Conservation (phyloP, 2,888 invertebrate species). For the Pandemis corylana region DNA sequence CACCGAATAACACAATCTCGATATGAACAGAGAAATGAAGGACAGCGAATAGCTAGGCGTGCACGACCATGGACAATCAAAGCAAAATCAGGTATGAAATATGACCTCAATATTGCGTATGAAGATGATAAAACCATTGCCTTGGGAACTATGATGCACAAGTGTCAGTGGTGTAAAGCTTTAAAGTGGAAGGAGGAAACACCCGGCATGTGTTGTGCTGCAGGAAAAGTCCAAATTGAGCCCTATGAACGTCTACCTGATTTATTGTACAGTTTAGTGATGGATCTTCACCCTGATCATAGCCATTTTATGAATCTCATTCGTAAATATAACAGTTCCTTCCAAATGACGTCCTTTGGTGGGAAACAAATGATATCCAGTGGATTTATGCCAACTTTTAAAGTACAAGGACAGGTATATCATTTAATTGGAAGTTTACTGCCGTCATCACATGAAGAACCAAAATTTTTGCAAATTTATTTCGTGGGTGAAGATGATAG, state of each 20-base stretch:
- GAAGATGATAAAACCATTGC: no score
- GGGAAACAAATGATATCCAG: slow-evolving; percentile 17
- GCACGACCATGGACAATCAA: background rate
- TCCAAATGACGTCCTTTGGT: slow-evolving; percentile 39
- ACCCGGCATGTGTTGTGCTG: background rate
- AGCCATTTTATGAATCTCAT: slow-evolving; percentile 24
- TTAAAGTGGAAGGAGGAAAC: background rate
- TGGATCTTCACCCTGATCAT: slow-evolving; percentile 23
- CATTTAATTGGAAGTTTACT: slow-evolving; percentile 21
- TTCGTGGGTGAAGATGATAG: slow-evolving; percentile 28
- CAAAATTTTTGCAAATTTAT: slow-evolving; percentile 31
- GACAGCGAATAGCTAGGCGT: background rate
- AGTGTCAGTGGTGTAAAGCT: slow-evolving; percentile 5
- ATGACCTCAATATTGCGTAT: no score
- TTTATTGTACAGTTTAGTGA: slow-evolving; percentile 18
- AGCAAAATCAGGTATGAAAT: background rate
- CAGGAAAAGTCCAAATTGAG: slow-evolving; percentile 1
- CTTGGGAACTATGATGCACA: background rate
- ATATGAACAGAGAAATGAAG: background rate
- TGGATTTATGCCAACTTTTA: slow-evolving; percentile 35
- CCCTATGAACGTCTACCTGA: slow-evolving; percentile 11
- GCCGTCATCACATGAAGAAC: slow-evolving; percentile 11
- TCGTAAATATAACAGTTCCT: slow-evolving; percentile 31
- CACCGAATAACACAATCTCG: background rate
- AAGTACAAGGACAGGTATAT: slow-evolving; percentile 36